These are phyloP conservation scores for Charina bottae DNA, from an alignment of 2,113 vertebrate genomes.

Conservation along the genomic window DNA sequence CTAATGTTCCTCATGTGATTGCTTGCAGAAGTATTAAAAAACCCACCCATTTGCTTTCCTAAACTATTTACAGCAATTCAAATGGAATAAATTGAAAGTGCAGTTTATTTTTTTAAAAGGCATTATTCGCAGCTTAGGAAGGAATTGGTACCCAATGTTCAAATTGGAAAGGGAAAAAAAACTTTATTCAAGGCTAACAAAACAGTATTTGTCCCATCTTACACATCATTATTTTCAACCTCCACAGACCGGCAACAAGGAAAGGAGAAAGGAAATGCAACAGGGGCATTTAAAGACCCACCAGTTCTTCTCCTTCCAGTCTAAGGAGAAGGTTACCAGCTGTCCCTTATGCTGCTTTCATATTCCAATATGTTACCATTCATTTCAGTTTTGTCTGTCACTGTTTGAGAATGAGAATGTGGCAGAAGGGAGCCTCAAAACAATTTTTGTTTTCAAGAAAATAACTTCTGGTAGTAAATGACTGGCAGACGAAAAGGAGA, in stretches of 20 bases:
- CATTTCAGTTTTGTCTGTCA: background rate
- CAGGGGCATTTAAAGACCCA: background rate
- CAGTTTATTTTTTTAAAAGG: background rate
- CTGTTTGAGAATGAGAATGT: background rate
- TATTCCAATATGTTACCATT: background rate
- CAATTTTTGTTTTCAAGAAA: background rate
- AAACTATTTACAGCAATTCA: background rate
- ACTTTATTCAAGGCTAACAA: background rate
- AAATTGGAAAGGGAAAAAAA: background rate
- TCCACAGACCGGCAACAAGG: background rate
- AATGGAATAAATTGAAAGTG: background rate
- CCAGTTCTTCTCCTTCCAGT: background rate
- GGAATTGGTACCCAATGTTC: no score
- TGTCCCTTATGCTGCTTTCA: background rate
- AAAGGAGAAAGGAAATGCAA: background rate
- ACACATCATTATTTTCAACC: slow-evolving; percentile 4
- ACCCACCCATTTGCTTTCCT: background rate
- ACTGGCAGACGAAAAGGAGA: background rate
- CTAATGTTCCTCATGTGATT: background rate
- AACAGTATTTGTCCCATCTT: background rate
- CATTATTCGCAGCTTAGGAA: background rate
- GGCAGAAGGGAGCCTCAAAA: background rate
- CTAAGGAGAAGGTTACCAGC: background rate
- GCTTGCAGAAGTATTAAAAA: background rate
- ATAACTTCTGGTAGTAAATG: background rate